Base-by-base conservation (phyloP, 2,797 vertebrate genomes). In the Diplodus puntazzo region DNA sequence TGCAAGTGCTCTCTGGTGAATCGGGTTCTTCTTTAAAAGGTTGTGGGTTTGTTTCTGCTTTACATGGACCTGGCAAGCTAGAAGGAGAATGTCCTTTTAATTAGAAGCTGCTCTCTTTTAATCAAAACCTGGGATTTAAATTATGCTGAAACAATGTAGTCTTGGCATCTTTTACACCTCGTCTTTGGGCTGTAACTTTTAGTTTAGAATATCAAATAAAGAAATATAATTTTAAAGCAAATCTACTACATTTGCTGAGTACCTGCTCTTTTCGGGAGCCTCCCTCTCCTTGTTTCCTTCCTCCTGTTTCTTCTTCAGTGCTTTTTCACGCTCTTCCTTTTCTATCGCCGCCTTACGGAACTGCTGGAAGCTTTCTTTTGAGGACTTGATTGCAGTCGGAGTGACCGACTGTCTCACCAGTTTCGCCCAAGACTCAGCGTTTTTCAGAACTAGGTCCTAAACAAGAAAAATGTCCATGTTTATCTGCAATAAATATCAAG, bases 301-400 rank as follows among this genome's bases (percentile, higher is more conserved):
- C 75, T 89, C 69, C 50, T 89, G 88, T 70, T 86, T 95, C 85
- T 84, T 95, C 75, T 92, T 94, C 54, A 94, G 82, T 1, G 92
- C 93, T 77, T 95, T 94, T 62, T 93, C 95, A 5, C 88, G 94
- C 34, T 94, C 94, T 69, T 96, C 96, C 79, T 95, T 98, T 80
- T 97, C 95, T 54, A 97, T 92, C 1, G 96, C 97, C 45, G 88
- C 97, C 69, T 96, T 96, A 65, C 94, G 96, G 84, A 98, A 99
- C 23, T 95, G 93, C 84, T 96, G 95, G 90, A 99, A 99, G 83
- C 94, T 96, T 81, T 97, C 95, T 69, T 93, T 96, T 5, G 97
- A 98, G 0, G 97, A 93, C 85, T 97, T 98, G 78, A 96, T 90
- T 0, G 94, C 74, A 69, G 92, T 61, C 6, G 95, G 88, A 57